These are phyloP conservation scores for Phocides pigmalion DNA, from an alignment of 1,140 invertebrate species.

Conservation along the genomic window DNA sequence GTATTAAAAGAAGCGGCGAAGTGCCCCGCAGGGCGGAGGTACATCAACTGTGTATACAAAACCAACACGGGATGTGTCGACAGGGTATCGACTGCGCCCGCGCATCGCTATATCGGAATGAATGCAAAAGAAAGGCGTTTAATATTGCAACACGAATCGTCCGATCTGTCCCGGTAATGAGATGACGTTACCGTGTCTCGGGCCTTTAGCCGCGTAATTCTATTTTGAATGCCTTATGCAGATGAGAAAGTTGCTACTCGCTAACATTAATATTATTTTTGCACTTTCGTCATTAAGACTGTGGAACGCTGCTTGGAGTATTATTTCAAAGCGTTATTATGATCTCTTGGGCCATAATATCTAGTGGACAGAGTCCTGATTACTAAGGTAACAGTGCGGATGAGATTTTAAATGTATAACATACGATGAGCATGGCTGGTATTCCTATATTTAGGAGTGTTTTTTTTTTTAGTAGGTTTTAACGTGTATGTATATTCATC, in stretches of 20 bases:
- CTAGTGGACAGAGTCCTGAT: no score
- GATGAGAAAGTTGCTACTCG: background rate
- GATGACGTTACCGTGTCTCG: background rate
- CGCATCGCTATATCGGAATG: slow-evolving; percentile 23
- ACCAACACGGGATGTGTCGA: slow-evolving; percentile 75
- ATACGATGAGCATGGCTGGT: no score
- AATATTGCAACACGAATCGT: slow-evolving; percentile 13
- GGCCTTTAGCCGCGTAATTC: background rate
- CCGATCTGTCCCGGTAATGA: slow-evolving; percentile 20
- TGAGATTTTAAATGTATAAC: no score
- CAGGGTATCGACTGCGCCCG: slow-evolving; percentile 37
- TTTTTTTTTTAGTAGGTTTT: no score
- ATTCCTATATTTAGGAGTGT: no score
- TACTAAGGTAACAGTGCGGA: no score
- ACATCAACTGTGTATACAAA: slow-evolving; percentile 55
- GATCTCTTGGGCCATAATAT: no score
- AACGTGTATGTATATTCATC: no score
- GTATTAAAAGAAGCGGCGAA: slow-evolving; percentile 47
- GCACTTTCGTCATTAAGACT: no score
- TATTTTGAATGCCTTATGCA: no score
- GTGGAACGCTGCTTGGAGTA: no score
- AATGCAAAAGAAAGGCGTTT: slow-evolving; percentile 27
- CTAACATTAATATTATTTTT: background rate
- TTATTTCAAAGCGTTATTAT: no score
- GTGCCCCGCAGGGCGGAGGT: slow-evolving; percentile 59